A percentile compares a stretch with the other conserved stretches of the same genome.
phyloP scores from a whole-genome alignment of 2,797 vertebrate species.

The Sus cebifrons region DNA sequence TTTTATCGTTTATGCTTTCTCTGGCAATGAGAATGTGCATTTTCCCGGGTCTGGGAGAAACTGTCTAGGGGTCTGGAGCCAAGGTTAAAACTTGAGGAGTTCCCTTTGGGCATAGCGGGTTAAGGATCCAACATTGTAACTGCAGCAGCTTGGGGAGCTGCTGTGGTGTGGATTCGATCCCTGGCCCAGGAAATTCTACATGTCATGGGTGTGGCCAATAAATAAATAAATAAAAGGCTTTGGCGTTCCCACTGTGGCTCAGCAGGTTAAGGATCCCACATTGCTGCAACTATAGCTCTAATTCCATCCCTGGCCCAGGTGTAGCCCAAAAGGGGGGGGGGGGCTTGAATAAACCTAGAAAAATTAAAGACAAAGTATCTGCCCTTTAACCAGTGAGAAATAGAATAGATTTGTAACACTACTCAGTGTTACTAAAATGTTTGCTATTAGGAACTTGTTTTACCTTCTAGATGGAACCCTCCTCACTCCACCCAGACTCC shows the following conservation, averaged over 20 bases:
- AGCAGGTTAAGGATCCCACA: too few species aligned
- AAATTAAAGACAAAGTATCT: conserved; percentile 25
- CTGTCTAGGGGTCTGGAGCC: neutral
- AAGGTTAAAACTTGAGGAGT: conserved; percentile 8
- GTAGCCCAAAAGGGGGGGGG: too few species aligned
- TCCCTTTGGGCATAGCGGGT: too few species aligned
- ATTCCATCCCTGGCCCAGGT: too few species aligned
- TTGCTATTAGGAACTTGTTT: neutral
- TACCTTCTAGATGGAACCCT: neutral
- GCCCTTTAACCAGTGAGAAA: neutral
- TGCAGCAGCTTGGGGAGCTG: too few species aligned
- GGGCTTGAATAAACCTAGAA: conserved; percentile 4
- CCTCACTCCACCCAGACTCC: neutral
- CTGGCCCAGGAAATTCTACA: too few species aligned
- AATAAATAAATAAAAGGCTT: too few species aligned
- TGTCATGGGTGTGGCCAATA: too few species aligned
- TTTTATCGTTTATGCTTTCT: neutral
- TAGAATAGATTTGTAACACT: conserved; percentile 1
- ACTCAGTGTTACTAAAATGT: neutral
- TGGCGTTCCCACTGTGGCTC: too few species aligned
- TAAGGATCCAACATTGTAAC: too few species aligned
- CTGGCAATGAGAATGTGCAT: neutral
- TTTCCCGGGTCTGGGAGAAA: neutral
- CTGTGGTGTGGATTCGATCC: too few species aligned
- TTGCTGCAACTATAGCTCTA: too few species aligned